Conservation (phyloP, 2,113 vertebrate genomes). For the Tichodroma muraria region DNA sequence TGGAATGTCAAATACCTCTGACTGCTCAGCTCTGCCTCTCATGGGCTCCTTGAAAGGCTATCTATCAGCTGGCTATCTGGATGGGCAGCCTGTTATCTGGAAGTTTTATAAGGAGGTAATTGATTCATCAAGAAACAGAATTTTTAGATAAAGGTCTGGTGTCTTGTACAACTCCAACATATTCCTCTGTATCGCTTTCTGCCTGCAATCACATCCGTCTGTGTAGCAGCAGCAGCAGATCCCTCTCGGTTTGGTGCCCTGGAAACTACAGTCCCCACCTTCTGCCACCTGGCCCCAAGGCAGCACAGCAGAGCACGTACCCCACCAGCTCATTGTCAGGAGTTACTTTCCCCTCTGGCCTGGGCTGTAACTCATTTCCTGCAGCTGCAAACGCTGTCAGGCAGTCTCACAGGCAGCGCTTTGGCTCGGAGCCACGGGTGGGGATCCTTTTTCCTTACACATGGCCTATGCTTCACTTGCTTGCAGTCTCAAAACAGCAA, state of each 20-base stretch:
- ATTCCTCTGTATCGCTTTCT: background rate
- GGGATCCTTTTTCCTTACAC: constrained; percentile 7
- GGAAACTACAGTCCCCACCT: background rate
- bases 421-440: background rate
- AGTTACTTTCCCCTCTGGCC: constrained; percentile 9
- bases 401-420: background rate
- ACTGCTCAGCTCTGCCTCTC: background rate
- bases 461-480: background rate
- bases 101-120: background rate
- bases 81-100: background rate
- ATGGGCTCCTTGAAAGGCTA: background rate
- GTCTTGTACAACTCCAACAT: background rate
- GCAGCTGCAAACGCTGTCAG: constrained; percentile 46
- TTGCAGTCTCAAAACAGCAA: background rate
- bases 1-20: background rate
- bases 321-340: background rate
- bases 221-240: background rate
- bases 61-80: background rate
- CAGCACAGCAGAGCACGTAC: background rate
- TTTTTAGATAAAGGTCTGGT: background rate
- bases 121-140: background rate
- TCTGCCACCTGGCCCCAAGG: background rate
- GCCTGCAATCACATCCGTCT: fast-evolving
- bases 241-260: background rate
- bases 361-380: constrained; percentile 51